A percentile compares a stretch with the other conserved stretches of the same genome.
Evolutionary conservation across 1,140 invertebrate species (phyloP).

Genomic region (Drosophila kurseongensis): DNA sequence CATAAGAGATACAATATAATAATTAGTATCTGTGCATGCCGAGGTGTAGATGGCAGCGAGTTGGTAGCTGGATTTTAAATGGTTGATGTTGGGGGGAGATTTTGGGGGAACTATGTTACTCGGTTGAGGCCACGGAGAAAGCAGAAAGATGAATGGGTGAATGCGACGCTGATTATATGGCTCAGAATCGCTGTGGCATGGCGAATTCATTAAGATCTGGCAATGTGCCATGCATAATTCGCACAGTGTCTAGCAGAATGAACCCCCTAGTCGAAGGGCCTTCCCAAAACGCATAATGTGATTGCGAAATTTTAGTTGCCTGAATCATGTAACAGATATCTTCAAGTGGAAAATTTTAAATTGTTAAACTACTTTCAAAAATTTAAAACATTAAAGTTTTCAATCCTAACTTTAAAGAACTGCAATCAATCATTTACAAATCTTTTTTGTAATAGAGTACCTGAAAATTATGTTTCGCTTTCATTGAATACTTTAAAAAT

Average conservation of each 20-base stretch:
- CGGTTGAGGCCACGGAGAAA: conserved; percentile 56
- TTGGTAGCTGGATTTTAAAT: conserved; percentile 24
- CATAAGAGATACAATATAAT: conserved; percentile 74
- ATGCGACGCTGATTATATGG: conserved; percentile 38
- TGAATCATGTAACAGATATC: neutral
- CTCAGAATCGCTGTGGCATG: conserved; percentile 58
- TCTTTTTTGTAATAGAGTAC: no score
- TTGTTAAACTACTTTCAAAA: no score
- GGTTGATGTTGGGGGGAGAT: neutral
- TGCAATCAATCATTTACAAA: no score
- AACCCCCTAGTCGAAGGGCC: neutral
- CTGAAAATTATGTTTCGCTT: no score
- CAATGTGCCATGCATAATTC: conserved; percentile 40
- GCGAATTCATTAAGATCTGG: conserved; percentile 48
- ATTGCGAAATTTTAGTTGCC: neutral
- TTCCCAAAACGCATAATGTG: conserved; percentile 22
- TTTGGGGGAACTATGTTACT: conserved; percentile 28
- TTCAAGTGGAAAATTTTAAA: neutral
- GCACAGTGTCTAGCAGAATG: conserved; percentile 22
- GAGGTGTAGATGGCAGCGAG: conserved; percentile 63
- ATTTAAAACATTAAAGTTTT: no score
- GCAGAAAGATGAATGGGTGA: conserved; percentile 63
- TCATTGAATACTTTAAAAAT: no score
- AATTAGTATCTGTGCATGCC: conserved; percentile 71
- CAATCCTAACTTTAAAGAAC: no score